A percentile compares a stretch with the other conserved stretches of the same genome.
These are phyloP conservation scores for Vandiemenella viatica DNA, from an alignment of 2,888 invertebrate genomes.

Conservation along the genomic window DNA sequence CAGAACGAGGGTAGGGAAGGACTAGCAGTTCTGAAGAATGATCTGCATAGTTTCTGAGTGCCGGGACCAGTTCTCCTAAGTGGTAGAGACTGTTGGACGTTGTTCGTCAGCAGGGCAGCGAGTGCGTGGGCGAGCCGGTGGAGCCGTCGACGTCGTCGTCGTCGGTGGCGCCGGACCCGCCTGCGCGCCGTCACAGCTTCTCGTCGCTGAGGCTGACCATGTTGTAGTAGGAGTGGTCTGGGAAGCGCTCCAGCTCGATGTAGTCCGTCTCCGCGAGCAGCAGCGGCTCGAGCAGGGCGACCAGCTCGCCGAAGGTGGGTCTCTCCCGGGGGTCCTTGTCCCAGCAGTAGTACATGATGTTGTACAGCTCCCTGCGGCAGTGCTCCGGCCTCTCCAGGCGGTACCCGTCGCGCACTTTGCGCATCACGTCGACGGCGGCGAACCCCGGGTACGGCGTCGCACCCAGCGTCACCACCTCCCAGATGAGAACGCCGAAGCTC, in stretches of 20 bases:
- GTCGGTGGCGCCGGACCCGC: background rate
- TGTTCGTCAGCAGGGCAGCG: too few relatives aligned
- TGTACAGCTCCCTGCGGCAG: conserved; percentile 80
- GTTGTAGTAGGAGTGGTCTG: conserved; percentile 84
- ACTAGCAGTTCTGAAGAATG: too few relatives aligned
- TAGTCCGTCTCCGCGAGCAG: conserved; percentile 84
- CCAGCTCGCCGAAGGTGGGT: conserved; percentile 72
- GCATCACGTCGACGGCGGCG: conserved; percentile 82
- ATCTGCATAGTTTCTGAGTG: too few relatives aligned
- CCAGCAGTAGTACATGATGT: conserved; percentile 95
- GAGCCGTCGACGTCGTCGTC: background rate
- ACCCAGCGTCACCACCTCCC: conserved; percentile 54
- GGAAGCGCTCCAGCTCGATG: conserved; percentile 80
- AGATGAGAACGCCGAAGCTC: conserved; percentile 88
- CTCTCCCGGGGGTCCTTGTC: conserved; percentile 67
- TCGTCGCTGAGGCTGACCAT: conserved; percentile 74
- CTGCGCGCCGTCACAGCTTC: conserved; percentile 37
- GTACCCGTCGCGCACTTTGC: conserved; percentile 54
- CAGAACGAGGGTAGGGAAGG: too few relatives aligned
- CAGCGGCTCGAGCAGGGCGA: conserved; percentile 63
- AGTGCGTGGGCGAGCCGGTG: background rate
- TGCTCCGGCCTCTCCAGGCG: conserved; percentile 86
- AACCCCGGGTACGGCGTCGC: conserved; percentile 90
- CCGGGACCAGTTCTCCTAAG: too few relatives aligned
- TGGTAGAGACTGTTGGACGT: too few relatives aligned